Evolutionary conservation across 2,888 invertebrate species (phyloP).

Genomic region (Conistra vaccinii): DNA sequence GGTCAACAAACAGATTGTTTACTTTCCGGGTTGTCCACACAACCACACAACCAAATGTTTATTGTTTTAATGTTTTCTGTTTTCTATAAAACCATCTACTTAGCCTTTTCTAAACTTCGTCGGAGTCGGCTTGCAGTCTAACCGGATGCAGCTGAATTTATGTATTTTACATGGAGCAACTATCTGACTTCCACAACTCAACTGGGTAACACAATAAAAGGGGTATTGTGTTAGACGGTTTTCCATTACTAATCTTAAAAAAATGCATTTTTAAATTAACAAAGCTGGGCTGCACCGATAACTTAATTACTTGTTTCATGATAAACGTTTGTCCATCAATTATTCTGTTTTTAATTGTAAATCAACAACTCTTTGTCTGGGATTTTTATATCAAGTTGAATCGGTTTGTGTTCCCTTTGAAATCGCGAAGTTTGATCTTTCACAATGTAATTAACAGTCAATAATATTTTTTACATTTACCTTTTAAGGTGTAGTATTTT

Average conservation of each 20-base stretch:
- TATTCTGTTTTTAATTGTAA: slow-evolving; percentile 32
- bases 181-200: background rate
- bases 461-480: too few species aligned
- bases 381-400: background rate
- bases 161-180: background rate
- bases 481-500: too few species aligned
- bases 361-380: slow-evolving; percentile 20
- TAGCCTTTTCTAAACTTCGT: background rate
- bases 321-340: slow-evolving; percentile 20
- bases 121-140: background rate
- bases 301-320: slow-evolving; percentile 14
- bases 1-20: slow-evolving; percentile 12
- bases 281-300: slow-evolving; percentile 19
- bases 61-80: too few species aligned
- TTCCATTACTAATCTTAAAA: background rate
- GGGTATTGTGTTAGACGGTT: background rate
- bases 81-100: background rate
- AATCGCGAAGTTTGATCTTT: slow-evolving; percentile 1
- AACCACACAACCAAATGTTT: too few species aligned
- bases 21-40: background rate
- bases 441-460: background rate
- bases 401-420: background rate
- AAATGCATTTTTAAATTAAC: background rate
- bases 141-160: background rate
- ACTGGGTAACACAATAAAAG: background rate